Conservation (phyloP, 2,113 vertebrate genomes). For the Gopherus evgoodei region DNA sequence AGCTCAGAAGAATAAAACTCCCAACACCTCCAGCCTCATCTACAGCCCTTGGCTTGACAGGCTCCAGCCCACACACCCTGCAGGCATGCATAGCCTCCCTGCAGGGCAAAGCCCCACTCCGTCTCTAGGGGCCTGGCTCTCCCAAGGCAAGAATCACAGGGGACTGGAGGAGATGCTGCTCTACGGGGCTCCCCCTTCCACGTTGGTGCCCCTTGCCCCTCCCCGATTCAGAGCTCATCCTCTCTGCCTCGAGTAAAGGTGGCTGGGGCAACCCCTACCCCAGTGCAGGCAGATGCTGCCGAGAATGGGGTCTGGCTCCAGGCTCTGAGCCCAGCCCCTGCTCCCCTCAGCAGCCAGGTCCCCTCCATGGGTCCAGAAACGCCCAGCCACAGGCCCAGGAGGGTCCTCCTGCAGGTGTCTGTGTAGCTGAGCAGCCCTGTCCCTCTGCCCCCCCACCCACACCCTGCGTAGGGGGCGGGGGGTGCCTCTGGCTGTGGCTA, state of each 20-base stretch:
- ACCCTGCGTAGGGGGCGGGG: too few relatives aligned
- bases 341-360: background rate
- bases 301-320: rapidly evolving
- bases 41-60: background rate
- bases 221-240: background rate
- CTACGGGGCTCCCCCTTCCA: background rate
- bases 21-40: background rate
- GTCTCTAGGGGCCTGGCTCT: background rate
- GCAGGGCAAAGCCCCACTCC: background rate
- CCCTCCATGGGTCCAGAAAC: background rate
- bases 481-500: background rate
- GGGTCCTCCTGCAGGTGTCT: background rate
- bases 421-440: too few relatives aligned
- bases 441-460: too few relatives aligned
- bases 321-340: background rate
- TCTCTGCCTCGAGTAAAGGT: background rate
- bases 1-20: background rate
- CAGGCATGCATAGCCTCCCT: background rate
- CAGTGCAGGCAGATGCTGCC: rapidly evolving
- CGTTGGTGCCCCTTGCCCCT: rapidly evolving
- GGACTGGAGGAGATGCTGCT: rapidly evolving
- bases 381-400: background rate
- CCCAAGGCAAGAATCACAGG: background rate
- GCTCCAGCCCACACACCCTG: background rate
- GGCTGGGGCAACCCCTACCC: background rate